Evolutionary conservation across 1,140 invertebrate genomes (phyloP).

Genomic region (Pygmarrhopalites habei): DNA sequence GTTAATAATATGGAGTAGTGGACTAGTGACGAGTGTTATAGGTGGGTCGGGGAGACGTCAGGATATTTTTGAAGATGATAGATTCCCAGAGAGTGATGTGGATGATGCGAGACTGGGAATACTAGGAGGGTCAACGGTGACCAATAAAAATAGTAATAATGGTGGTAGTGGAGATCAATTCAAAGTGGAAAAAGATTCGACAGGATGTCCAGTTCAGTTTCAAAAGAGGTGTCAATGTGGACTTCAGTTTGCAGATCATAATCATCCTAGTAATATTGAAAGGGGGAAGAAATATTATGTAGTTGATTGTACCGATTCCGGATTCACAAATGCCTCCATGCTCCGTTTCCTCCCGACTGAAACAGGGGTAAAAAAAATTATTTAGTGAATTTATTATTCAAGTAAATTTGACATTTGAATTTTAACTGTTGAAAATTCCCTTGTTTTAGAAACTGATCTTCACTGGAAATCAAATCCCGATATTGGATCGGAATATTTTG

Average conservation of each 20-base stretch:
- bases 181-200: not conserved
- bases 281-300: constrained; percentile 48
- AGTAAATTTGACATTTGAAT: too few species aligned
- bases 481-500: constrained; percentile 64
- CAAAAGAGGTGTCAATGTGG: constrained; percentile 41
- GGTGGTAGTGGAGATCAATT: not conserved
- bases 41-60: too few species aligned
- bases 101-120: too few species aligned
- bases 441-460: constrained; percentile 59
- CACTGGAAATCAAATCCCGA: constrained; percentile 59
- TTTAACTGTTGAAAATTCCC: too few species aligned
- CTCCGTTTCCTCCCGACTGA: constrained; percentile 57
- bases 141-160: not conserved
- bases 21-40: too few species aligned
- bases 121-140: too few species aligned
- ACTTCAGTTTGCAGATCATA: constrained; percentile 44
- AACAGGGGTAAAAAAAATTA: constrained; percentile 49
- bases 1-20: too few species aligned
- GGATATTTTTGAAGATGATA: too few species aligned
- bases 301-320: constrained; percentile 64
- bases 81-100: too few species aligned
- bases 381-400: too few species aligned
- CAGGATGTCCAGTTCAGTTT: constrained; percentile 41
- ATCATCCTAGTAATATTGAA: constrained; percentile 44
- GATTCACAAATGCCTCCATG: constrained; percentile 53